Conservation (phyloP, 2,888 invertebrate genomes). For the Drosophila formosana region DNA sequence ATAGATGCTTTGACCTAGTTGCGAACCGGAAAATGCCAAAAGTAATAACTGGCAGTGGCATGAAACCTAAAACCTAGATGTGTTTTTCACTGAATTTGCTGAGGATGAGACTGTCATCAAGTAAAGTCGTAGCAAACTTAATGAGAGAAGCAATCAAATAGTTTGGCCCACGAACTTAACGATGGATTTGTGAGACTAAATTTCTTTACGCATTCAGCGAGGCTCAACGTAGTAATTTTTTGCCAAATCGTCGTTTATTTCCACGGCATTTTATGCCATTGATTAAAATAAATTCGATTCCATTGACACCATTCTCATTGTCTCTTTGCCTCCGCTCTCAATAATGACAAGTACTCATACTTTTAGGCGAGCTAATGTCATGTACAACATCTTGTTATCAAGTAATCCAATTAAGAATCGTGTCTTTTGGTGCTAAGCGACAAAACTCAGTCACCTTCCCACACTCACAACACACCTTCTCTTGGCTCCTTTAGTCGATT, state of each 20-base stretch:
- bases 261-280: neutral
- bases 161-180: neutral
- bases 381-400: slow-evolving; percentile 42
- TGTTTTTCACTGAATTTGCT: neutral
- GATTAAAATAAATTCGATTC: neutral
- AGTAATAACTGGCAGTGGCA: slow-evolving; percentile 47
- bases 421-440: slow-evolving; percentile 16
- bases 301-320: neutral
- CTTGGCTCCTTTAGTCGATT: neutral
- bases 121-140: slow-evolving; percentile 8
- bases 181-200: neutral
- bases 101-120: neutral
- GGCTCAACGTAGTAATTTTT: too few relatives aligned
- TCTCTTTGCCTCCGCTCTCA: slow-evolving; percentile 7
- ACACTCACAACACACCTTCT: neutral
- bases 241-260: neutral
- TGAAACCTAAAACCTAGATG: slow-evolving; percentile 5
- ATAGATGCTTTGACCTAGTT: slow-evolving; percentile 59
- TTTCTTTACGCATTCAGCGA: neutral
- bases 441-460: slow-evolving; percentile 10
- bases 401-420: slow-evolving; percentile 63
- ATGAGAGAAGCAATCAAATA: neutral
- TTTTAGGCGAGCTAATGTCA: slow-evolving; percentile 31
- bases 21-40: slow-evolving; percentile 26
- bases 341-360: slow-evolving; percentile 20